phyloP scores from a whole-genome alignment of 2,113 vertebrate species.

The Petrocephalus microphthalmus region DNA sequence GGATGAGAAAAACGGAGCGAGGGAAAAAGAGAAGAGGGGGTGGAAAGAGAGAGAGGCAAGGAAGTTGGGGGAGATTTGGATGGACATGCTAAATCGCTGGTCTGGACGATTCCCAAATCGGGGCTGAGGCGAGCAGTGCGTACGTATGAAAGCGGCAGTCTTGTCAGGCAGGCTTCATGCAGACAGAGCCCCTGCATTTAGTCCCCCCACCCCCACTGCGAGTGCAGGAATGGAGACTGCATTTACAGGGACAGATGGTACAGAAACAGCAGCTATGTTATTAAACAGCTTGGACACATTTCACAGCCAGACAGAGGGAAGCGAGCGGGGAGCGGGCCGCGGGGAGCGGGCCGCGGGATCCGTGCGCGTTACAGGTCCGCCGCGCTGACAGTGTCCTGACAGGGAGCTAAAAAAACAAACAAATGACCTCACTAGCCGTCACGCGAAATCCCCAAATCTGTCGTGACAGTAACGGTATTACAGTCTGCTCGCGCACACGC shows the following conservation, averaged over 20 bases:
- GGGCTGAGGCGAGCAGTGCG: neutral
- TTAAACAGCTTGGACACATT: conserved; percentile 9
- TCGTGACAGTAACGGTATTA: neutral
- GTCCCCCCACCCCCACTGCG: neutral
- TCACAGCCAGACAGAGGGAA: neutral
- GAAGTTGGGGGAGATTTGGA: conserved; percentile 11
- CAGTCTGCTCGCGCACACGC: neutral
- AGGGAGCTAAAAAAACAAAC: conserved; percentile 5
- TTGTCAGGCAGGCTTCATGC: neutral
- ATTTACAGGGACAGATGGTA: neutral
- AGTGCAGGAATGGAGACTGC: neutral
- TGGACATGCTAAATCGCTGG: neutral
- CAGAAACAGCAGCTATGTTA: conserved; percentile 10
- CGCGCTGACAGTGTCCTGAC: neutral
- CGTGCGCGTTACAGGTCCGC: neutral
- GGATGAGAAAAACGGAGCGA: neutral
- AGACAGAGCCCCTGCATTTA: neutral
- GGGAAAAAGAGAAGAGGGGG: neutral
- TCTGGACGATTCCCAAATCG: neutral
- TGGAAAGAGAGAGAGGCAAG: conserved; percentile 18
- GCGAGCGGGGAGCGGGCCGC: neutral
- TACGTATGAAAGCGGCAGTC: neutral
- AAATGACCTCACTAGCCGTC: neutral
- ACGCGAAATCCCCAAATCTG: neutral
- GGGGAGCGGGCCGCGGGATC: neutral